Conservation (phyloP, 30 jellyfish, hydroid and myxozoan genomes). For the Hydra vulgaris region DNA sequence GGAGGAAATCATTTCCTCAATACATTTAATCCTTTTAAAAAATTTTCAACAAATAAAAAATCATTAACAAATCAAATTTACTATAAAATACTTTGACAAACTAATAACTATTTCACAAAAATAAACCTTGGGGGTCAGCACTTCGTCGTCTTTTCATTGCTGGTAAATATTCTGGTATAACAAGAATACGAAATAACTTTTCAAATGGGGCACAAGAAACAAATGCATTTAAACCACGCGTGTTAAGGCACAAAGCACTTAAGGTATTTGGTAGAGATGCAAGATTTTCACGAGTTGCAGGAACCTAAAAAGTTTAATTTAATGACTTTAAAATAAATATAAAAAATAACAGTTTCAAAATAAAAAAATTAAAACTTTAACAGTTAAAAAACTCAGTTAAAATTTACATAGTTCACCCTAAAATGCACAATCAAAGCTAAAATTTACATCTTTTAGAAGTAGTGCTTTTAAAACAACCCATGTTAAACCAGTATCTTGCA, state of each 20-base stretch:
- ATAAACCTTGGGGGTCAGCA: conserved; percentile 88
- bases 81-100: no score
- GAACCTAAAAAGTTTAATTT: conserved; percentile 36
- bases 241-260: conserved; percentile 91
- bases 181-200: conserved; percentile 64
- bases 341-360: no score
- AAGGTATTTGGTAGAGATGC: conserved; percentile 94
- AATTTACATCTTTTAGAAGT: conserved; percentile 67
- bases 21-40: no score
- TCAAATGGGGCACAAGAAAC: conserved; percentile 84
- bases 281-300: conserved; percentile 92
- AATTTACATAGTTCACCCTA: neutral
- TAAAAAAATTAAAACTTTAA: no score
- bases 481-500: conserved; percentile 91
- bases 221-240: conserved; percentile 86
- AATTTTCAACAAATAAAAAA: no score
- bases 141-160: conserved; percentile 96
- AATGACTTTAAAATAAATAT: no score
- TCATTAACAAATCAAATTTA: no score
- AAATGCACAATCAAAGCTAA: neutral
- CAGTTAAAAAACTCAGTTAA: neutral
- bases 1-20: no score
- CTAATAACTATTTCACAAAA: no score
- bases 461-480: conserved; percentile 81
- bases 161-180: conserved; percentile 85